These are phyloP conservation scores for Tokudaia muenninki DNA, from an alignment of 2,797 vertebrate species.

Conservation along the genomic window DNA sequence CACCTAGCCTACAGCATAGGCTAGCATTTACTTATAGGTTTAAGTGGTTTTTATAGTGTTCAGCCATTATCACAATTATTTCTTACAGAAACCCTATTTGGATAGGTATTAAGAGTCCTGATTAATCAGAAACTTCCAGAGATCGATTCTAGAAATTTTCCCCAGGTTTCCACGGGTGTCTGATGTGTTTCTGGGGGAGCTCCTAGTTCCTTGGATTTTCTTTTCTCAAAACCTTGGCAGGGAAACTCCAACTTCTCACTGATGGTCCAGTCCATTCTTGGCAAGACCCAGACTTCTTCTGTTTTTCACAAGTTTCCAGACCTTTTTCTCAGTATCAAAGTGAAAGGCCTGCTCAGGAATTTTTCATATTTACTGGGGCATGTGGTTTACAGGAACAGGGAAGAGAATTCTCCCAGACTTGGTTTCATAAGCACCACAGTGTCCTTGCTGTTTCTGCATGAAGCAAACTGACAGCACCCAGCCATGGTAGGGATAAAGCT, in stretches of 20 bases:
- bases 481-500: not conserved
- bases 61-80: not conserved
- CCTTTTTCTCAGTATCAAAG: not conserved
- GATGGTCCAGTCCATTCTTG: not conserved
- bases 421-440: not conserved
- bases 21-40: not conserved
- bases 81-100: not conserved
- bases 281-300: too few relatives aligned
- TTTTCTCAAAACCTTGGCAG: not conserved
- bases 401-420: not conserved
- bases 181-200: not conserved
- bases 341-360: not conserved
- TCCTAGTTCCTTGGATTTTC: not conserved
- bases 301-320: not conserved
- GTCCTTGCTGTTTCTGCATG: not conserved
- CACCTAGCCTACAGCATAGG: not conserved
- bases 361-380: not conserved
- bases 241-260: not conserved
- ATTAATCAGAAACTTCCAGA: constrained; percentile 41
- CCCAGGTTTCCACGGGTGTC: not conserved
- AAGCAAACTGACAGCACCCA: not conserved
- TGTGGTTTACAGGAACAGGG: not conserved
- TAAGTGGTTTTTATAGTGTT: not conserved
- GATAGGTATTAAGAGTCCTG: not conserved
- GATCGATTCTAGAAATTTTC: constrained; percentile 1